Evolutionary conservation across 2,113 vertebrate genomes (phyloP).

Genomic region (Chaetura pelagica): DNA sequence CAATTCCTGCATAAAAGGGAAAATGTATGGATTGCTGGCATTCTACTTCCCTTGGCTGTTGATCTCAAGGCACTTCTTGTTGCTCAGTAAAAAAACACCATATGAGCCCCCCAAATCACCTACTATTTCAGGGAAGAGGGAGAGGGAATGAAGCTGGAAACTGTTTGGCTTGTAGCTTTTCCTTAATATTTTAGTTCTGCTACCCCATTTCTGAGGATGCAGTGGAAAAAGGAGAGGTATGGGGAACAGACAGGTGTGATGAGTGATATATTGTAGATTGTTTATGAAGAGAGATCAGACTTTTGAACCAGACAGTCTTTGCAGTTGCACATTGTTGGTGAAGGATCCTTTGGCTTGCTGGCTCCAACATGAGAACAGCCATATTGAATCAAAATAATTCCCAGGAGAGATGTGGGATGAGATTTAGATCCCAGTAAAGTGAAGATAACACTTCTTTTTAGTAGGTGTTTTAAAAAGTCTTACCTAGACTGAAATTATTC

Average conservation of each 20-base stretch:
- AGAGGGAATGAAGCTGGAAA: not conserved
- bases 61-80: not conserved
- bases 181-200: not conserved
- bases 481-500: not conserved
- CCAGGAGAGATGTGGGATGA: not conserved
- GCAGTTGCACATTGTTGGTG: not conserved
- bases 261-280: not conserved
- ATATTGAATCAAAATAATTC: not conserved
- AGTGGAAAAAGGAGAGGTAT: not conserved
- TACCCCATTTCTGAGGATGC: not conserved
- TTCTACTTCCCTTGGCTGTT: not conserved
- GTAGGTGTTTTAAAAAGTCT: not conserved
- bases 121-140: not conserved
- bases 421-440: not conserved
- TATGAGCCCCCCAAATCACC: not conserved
- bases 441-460: not conserved
- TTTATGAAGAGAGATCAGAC: not conserved
- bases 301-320: not conserved
- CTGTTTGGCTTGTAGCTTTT: not conserved
- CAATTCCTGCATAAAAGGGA: not conserved
- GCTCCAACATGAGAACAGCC: not conserved
- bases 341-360: not conserved
- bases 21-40: not conserved
- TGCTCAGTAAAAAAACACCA: not conserved
- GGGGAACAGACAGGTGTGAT: not conserved